A percentile compares a stretch with the other conserved stretches of the same genome.
Conservation (phyloP, 2,113 vertebrate species). For the Mustelus asterias region DNA sequence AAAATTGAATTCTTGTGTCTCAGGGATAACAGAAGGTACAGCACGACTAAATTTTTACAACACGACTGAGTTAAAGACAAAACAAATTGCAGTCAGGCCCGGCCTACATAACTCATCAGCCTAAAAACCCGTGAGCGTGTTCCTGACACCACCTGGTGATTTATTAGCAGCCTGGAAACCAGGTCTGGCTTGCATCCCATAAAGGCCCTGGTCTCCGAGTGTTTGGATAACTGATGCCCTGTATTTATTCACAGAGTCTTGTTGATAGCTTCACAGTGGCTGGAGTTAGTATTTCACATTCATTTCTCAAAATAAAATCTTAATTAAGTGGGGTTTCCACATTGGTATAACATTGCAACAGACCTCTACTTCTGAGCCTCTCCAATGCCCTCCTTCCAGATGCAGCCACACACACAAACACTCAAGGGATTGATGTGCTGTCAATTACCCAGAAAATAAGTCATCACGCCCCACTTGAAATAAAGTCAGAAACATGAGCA, state of each 20-base stretch:
- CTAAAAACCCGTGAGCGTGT: background rate
- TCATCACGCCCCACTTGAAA: background rate
- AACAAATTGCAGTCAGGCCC: background rate
- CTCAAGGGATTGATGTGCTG: background rate
- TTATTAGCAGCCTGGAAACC: background rate
- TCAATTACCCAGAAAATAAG: background rate
- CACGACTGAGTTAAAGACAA: background rate
- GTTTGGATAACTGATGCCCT: conserved; percentile 18
- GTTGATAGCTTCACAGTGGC: background rate
- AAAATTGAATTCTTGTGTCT: background rate
- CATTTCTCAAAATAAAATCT: background rate
- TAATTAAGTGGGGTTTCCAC: conserved; percentile 13
- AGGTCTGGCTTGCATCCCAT: conserved; percentile 19
- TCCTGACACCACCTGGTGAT: conserved; percentile 10
- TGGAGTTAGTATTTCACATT: background rate
- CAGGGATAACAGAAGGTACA: background rate
- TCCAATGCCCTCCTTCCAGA: background rate
- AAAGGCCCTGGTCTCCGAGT: background rate
- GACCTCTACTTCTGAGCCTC: background rate
- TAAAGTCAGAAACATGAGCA: background rate
- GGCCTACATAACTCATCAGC: background rate
- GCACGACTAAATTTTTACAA: background rate
- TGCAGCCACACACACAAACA: background rate
- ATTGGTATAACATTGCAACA: background rate
- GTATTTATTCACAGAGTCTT: background rate